These are phyloP conservation scores for Uria lomvia DNA, from an alignment of 2,113 vertebrate species.

Conservation along the genomic window DNA sequence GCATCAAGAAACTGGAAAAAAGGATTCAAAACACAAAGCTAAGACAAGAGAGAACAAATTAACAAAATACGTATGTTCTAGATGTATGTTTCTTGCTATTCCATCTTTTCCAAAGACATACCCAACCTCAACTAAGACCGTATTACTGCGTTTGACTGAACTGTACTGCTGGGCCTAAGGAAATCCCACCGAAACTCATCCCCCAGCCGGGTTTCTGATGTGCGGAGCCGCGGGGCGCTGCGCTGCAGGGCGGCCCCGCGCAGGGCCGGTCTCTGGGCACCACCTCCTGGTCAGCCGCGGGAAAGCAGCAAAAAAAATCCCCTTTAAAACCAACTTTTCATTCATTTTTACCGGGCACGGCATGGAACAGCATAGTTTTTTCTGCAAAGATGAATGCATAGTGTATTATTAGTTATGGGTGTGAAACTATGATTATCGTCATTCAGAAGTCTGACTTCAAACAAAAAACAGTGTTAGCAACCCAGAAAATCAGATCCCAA, in stretches of 20 bases:
- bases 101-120: too few species aligned
- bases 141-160: fast-evolving
- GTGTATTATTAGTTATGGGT: fast-evolving
- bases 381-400: background rate
- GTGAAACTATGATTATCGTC: fast-evolving
- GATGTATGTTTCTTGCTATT: background rate
- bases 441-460: background rate
- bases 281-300: background rate
- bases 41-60: background rate
- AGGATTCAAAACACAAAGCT: background rate
- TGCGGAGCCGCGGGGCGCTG: background rate
- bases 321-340: fast-evolving
- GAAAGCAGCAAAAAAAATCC: background rate
- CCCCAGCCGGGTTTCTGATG: fast-evolving
- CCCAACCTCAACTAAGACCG: background rate
- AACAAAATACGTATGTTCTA: background rate
- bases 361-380: background rate
- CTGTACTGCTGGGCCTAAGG: fast-evolving
- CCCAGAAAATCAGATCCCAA: background rate
- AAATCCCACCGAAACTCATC: fast-evolving
- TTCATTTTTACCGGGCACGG: fast-evolving
- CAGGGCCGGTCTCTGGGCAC: background rate
- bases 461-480: fast-evolving
- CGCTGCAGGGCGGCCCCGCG: background rate
- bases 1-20: background rate